A percentile compares a stretch with the other conserved stretches of the same genome.
phyloP scores from a whole-genome alignment of 2,113 vertebrate species.

The Trematocara nigrifrons region DNA sequence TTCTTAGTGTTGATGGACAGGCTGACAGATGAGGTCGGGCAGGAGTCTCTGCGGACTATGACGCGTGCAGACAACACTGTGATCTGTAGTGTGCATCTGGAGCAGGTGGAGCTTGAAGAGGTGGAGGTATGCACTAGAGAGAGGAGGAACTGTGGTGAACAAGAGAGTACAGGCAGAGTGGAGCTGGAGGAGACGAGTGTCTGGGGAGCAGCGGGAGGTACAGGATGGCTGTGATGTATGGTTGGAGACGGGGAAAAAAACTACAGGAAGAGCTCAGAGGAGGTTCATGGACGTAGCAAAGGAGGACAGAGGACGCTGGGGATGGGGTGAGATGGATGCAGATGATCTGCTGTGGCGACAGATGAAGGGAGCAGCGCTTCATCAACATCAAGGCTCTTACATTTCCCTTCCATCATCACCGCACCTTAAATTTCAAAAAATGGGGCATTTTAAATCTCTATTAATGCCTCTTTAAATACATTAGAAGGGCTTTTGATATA shows the following conservation, averaged over 20 bases:
- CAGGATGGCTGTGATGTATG: not conserved
- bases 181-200: not conserved
- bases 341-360: not conserved
- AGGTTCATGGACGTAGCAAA: not conserved
- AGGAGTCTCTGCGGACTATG: not conserved
- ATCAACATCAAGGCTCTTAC: not conserved
- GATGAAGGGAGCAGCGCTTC: not conserved
- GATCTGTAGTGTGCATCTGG: not conserved
- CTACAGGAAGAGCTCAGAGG: not conserved
- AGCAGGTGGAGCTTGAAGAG: not conserved
- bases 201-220: not conserved
- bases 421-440: not conserved
- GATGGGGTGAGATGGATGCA: not conserved
- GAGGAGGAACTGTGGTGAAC: not conserved
- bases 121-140: not conserved
- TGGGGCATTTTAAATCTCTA: not conserved
- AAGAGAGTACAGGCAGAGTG: not conserved
- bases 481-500: not conserved
- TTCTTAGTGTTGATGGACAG: not conserved
- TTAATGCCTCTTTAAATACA: not conserved
- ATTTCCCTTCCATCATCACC: not conserved
- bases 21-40: not conserved
- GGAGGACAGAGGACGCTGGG: not conserved
- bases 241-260: not conserved
- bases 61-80: not conserved